phyloP scores from a whole-genome alignment of 1,140 invertebrate genomes.

The Platorchestia sp. region DNA sequence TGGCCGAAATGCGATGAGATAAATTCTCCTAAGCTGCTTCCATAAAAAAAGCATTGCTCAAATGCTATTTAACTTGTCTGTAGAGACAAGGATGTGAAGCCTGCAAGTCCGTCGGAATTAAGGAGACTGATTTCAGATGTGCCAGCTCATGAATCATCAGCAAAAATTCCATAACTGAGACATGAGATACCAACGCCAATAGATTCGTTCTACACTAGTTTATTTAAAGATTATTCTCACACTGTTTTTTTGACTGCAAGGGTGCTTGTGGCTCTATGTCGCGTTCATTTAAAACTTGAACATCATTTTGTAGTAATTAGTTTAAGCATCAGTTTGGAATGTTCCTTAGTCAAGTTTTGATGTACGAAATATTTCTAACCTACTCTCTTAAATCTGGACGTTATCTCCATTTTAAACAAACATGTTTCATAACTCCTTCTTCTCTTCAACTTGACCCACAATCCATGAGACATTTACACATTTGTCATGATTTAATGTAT shows the following conservation, averaged over 20 bases:
- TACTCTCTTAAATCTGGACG: not conserved
- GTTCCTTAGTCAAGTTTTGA: not conserved
- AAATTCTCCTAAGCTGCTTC: too few relatives aligned
- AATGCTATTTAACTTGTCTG: too few relatives aligned
- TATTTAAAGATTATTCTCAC: not conserved
- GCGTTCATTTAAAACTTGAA: not conserved
- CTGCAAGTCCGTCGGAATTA: too few relatives aligned
- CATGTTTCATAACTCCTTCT: not conserved
- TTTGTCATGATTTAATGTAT: not conserved
- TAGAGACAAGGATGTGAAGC: too few relatives aligned
- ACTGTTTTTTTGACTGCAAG: not conserved
- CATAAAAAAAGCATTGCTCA: too few relatives aligned
- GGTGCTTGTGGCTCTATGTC: not conserved
- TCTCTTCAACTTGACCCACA: not conserved
- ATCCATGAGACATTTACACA: not conserved
- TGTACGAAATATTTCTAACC: not conserved
- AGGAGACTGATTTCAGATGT: too few relatives aligned
- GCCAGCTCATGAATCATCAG: too few relatives aligned
- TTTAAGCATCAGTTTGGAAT: not conserved
- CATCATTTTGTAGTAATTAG: not conserved
- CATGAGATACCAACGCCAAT: too few relatives aligned
- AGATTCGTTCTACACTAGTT: too few relatives aligned
- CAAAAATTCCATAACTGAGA: too few relatives aligned
- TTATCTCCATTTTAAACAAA: not conserved
- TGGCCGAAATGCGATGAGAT: too few relatives aligned